phyloP scores from a whole-genome alignment of 2,797 vertebrate species.

The Neoniphon sammara region DNA sequence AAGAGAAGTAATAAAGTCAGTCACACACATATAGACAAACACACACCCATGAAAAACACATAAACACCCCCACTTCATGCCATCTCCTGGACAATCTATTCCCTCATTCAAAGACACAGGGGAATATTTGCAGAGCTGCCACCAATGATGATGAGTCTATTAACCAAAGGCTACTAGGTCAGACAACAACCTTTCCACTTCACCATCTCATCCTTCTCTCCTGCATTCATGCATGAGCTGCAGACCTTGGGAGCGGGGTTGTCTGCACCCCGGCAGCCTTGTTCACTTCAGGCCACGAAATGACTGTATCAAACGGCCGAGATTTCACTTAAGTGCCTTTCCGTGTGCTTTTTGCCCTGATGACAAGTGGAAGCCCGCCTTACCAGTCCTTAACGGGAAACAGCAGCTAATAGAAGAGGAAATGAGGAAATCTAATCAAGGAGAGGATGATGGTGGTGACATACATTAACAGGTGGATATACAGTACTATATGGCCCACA shows the following conservation, averaged over 20 bases:
- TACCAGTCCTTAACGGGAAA: slow-evolving; percentile 40
- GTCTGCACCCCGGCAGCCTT: slow-evolving; percentile 26
- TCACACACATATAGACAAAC: slow-evolving; percentile 17
- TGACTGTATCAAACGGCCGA: slow-evolving; percentile 43
- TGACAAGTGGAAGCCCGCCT: slow-evolving; percentile 58
- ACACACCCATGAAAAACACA: slow-evolving; percentile 19
- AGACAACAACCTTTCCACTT: slow-evolving; percentile 53
- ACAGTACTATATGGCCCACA: slow-evolving; percentile 27
- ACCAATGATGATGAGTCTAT: slow-evolving; percentile 62
- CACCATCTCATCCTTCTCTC: slow-evolving; percentile 31
- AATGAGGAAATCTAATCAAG: slow-evolving; percentile 66
- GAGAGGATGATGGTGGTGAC: slow-evolving; percentile 43
- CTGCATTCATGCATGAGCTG: slow-evolving; percentile 50
- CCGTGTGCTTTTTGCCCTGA: slow-evolving; percentile 43
- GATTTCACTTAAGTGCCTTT: slow-evolving; percentile 61
- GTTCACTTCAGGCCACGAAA: slow-evolving; percentile 49
- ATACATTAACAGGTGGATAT: slow-evolving; percentile 41
- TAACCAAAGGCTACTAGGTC: slow-evolving; percentile 58
- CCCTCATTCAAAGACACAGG: slow-evolving; percentile 46
- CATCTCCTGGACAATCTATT: slow-evolving; percentile 39
- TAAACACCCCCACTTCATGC: slow-evolving; percentile 17
- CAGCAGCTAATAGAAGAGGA: slow-evolving; percentile 48
- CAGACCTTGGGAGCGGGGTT: slow-evolving; percentile 35
- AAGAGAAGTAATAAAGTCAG: slow-evolving; percentile 37
- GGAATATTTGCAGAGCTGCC: slow-evolving; percentile 51